A percentile compares a stretch with the other conserved stretches of the same genome.
phyloP scores from a whole-genome alignment of 35 echinoderm and acorn worm species.

The Apostichopus parvimensis region DNA sequence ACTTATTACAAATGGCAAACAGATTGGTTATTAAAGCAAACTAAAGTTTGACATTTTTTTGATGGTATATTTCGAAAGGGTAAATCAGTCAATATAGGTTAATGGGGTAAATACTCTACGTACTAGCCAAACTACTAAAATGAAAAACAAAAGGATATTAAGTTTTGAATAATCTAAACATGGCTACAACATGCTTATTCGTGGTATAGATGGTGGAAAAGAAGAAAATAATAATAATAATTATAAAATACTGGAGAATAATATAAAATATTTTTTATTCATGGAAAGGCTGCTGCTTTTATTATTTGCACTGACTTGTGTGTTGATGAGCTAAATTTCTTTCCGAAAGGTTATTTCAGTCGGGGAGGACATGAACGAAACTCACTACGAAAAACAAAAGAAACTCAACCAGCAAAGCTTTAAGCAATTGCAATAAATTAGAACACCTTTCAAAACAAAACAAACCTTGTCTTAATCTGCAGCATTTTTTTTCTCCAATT shows the following conservation, averaged over 20 bases:
- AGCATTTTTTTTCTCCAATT: neutral
- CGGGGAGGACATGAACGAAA: neutral
- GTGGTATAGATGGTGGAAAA: neutral
- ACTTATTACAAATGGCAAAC: too few relatives aligned
- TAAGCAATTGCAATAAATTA: conserved; percentile 6
- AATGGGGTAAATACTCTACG: too few relatives aligned
- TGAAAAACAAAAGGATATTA: too few relatives aligned
- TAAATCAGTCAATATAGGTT: too few relatives aligned
- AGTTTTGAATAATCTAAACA: too few relatives aligned
- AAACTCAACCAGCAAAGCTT: neutral
- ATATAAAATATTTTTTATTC: neutral
- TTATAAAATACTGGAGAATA: neutral
- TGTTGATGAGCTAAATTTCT: neutral
- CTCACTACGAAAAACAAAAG: neutral
- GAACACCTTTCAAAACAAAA: conserved; percentile 19
- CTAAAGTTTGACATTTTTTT: too few relatives aligned
- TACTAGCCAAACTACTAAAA: too few relatives aligned
- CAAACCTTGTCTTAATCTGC: neutral
- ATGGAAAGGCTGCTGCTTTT: neutral
- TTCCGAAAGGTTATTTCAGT: conserved; percentile 23
- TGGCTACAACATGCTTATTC: too few relatives aligned
- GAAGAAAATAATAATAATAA: neutral
- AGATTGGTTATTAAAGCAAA: too few relatives aligned
- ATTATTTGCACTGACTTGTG: neutral
- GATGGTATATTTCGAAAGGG: too few relatives aligned